phyloP scores from a whole-genome alignment of 2,113 vertebrate species.

The Charadrius vociferus region DNA sequence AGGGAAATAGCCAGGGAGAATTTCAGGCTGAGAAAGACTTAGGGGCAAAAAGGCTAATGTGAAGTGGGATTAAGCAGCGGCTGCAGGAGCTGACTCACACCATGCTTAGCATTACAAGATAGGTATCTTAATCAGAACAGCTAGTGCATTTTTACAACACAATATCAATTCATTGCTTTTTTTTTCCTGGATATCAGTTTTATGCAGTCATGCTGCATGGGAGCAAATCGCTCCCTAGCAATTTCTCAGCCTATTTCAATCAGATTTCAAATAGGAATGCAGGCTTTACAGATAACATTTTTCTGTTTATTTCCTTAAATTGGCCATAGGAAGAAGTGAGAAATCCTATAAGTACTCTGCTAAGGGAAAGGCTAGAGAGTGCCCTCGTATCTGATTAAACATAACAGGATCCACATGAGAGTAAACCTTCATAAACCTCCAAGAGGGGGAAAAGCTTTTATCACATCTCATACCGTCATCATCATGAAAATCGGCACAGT shows the following conservation, averaged over 20 bases:
- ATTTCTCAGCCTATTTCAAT: not conserved
- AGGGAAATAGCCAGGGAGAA: not conserved
- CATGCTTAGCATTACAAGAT: not conserved
- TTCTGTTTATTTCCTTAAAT: slow-evolving; percentile 4
- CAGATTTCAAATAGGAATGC: not conserved
- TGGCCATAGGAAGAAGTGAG: not conserved
- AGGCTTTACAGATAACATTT: not conserved
- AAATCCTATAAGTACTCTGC: not conserved
- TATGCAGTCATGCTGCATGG: not conserved
- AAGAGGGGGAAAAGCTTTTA: not conserved
- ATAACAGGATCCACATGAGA: not conserved
- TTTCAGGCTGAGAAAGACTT: not conserved
- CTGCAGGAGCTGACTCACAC: not conserved
- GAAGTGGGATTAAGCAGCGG: slow-evolving; percentile 7
- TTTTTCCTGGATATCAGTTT: not conserved
- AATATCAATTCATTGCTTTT: not conserved
- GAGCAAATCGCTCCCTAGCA: not conserved
- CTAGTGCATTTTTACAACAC: not conserved
- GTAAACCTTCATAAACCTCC: not conserved
- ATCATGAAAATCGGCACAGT: not conserved
- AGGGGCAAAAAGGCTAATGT: not conserved
- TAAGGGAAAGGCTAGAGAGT: not conserved
- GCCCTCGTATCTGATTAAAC: not conserved
- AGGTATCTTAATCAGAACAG: not conserved
- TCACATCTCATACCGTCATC: not conserved